Evolutionary conservation across 1,140 invertebrate species (phyloP), one percentile per base, ranked within the genome.

Genomic region (Mercenaria mercenaria): DNA sequence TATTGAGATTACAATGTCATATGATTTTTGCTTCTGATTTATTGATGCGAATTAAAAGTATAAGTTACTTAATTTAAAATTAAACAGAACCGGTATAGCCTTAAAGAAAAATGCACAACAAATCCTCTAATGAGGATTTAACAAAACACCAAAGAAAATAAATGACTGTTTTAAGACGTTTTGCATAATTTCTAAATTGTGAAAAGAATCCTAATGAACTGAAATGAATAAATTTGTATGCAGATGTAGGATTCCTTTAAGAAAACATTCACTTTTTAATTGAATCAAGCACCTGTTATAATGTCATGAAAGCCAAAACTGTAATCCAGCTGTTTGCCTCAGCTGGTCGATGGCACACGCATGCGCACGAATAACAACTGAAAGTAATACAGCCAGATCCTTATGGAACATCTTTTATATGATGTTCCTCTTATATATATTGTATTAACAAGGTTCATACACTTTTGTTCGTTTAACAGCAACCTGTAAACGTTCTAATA

Each of bases 261-360:
- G 47, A 34, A 10, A 26, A 23, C 6, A 52, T 79, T 79, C 43
- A 50, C 47, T 79, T 79, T 76, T 56, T 56, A 52, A 79, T 37
- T 59, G 41, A 34, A 29, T 23, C 32, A 79, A 50, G 76, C 76
- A 79, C 76, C 76, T 79, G 76, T 79, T 79, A 79, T 79, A 23
- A 18, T 32, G 76, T 26, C 26, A 37, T 13, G 15, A 52, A 56
- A 15, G 76, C 47, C 29, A 77, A 79, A 52, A 52, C 76, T 79
- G 76, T 50, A 79, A 32, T 79, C 37, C 80, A 82, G 80, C 80
- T 84, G 61, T 72, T 84, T 41, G 39, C n/a, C 41, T 84, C 82
- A 84, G 82, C 82, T 84, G 82, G 56, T 72, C 82, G 82, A 84
- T 84, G 82, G 82, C 82, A 39, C 34, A 41, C 82, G 82, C 82